Percentiles rank a stretch among this genome's conserved stretches.
Evolutionary conservation across 2,113 vertebrate genomes (phyloP).

Genomic region (Myiozetetes cayanensis): DNA sequence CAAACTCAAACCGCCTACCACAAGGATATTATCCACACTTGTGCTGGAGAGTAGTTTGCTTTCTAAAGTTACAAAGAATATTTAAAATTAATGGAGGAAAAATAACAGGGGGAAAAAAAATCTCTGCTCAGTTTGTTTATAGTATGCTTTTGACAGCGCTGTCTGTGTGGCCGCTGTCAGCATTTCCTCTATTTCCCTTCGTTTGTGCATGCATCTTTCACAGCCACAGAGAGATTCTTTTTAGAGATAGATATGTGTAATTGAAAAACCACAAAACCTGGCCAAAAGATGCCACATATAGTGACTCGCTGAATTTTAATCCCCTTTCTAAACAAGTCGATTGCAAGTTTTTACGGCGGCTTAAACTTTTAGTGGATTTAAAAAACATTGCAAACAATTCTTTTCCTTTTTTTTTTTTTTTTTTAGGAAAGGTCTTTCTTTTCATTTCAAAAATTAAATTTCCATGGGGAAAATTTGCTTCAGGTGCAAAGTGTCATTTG

Average conservation of each 20-base stretch:
- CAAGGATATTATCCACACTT: background rate
- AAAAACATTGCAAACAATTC: background rate
- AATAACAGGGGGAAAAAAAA: background rate
- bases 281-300: background rate
- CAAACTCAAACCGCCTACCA: background rate
- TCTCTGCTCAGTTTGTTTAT: background rate
- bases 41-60: background rate
- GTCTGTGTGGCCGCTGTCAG: background rate
- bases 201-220: background rate
- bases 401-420: background rate
- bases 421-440: background rate
- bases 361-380: background rate
- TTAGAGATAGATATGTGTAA: background rate
- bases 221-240: background rate
- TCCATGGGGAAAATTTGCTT: background rate
- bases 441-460: background rate
- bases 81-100: slow-evolving; percentile 8
- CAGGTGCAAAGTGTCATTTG: background rate
- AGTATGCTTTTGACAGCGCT: background rate
- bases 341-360: background rate
- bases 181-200: background rate
- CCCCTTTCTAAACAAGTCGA: background rate
- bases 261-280: slow-evolving; percentile 37
- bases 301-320: background rate
- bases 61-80: slow-evolving; percentile 14